phyloP scores from a whole-genome alignment of 2,888 invertebrate species.

The Euspilapteryx auroguttella region DNA sequence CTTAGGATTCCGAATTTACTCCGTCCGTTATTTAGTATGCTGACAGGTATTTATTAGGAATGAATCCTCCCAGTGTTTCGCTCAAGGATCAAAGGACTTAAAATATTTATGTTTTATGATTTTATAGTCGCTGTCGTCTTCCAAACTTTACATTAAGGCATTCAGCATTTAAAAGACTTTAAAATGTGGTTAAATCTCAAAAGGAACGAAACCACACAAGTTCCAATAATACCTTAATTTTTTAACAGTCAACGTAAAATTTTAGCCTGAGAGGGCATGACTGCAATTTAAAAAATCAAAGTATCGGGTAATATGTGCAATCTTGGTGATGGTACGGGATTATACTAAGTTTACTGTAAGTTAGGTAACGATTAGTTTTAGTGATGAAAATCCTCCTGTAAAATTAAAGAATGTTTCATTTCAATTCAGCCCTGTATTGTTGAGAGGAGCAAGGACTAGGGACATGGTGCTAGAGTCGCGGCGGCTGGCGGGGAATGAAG shows the following conservation, averaged over 20 bases:
- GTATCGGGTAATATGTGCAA: conserved; percentile 86
- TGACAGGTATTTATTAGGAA: conserved; percentile 5
- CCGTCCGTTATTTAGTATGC: conserved; percentile 36
- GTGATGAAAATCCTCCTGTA: conserved; percentile 23
- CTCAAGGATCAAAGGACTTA: conserved; percentile 11
- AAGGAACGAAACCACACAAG: conserved; percentile 23
- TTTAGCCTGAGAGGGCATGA: conserved; percentile 36
- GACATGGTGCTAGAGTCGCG: conserved; percentile 36
- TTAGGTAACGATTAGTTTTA: conserved; percentile 20
- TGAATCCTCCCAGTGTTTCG: conserved; percentile 7
- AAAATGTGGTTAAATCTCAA: conserved; percentile 16
- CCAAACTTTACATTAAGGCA: conserved; percentile 34
- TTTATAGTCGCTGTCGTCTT: conserved; percentile 32
- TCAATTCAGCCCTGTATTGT: conserved; percentile 36
- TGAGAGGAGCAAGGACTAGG: conserved; percentile 16
- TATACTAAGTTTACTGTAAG: conserved; percentile 33
- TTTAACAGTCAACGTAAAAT: conserved; percentile 45
- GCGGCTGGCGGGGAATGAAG: conserved; percentile 52
- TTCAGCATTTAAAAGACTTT: conserved; percentile 18
- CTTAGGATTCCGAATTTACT: conserved; percentile 41
- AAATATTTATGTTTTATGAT: conserved; percentile 16
- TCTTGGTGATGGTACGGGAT: conserved; percentile 71
- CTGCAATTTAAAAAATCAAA: conserved; percentile 61
- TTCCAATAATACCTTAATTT: conserved; percentile 17
- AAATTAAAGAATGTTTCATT: conserved; percentile 38